Conservation (phyloP, 2,888 invertebrate species). For the Amitus sp. region DNA sequence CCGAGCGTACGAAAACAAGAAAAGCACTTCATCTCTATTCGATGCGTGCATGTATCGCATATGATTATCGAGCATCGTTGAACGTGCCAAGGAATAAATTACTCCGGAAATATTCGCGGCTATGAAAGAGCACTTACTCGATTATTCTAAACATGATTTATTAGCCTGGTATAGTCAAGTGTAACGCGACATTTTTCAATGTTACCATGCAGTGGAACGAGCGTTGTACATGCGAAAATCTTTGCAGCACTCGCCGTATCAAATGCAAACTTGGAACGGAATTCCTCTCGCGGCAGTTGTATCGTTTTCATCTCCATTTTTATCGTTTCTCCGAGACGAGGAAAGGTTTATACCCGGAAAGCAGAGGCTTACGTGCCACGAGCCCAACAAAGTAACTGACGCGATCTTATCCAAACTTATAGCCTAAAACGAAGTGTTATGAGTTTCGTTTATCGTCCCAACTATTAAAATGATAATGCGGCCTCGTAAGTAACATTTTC, state of each 20-base stretch:
- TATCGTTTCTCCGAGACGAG: constrained; percentile 30
- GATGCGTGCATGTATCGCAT: background rate
- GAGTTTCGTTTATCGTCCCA: constrained; percentile 32
- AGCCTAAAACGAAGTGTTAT: constrained; percentile 51
- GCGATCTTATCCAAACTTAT: constrained; percentile 51
- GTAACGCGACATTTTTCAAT: background rate
- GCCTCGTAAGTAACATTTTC: no score
- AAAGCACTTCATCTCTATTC: background rate
- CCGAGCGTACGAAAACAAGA: background rate
- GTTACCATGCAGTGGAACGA: constrained; percentile 20
- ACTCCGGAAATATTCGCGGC: constrained; percentile 29
- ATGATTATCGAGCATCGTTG: background rate
- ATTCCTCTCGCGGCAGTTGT: constrained; percentile 22
- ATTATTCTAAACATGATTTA: constrained; percentile 17
- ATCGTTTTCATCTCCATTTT: constrained; percentile 36
- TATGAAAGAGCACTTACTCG: constrained; percentile 19
- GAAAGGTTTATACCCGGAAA: constrained; percentile 17
- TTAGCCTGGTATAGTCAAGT: background rate
- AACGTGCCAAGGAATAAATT: constrained; percentile 17
- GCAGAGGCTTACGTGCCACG: constrained; percentile 42
- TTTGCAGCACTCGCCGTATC: constrained; percentile 17
- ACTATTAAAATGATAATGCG: constrained; percentile 6
- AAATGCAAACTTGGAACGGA: constrained; percentile 13
- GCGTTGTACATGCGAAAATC: constrained; percentile 18
- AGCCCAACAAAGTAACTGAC: constrained; percentile 38